A percentile compares a stretch with the other conserved stretches of the same genome.
These are phyloP conservation scores for Drosophila bipectinata DNA, from an alignment of 1,140 invertebrate species.

Conservation along the genomic window DNA sequence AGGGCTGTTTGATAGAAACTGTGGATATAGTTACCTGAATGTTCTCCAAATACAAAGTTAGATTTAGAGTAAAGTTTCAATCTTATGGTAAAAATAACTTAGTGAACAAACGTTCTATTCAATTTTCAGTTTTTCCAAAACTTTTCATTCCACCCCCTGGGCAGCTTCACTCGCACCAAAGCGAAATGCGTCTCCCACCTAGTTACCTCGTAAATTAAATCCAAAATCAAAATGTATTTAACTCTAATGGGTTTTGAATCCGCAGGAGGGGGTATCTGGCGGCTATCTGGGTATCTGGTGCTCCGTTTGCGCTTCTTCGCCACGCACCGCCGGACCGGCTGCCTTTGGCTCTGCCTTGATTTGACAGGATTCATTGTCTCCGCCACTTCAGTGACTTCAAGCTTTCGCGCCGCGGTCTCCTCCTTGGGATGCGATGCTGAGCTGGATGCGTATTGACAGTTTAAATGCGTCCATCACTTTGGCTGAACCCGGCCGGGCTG, in stretches of 20 bases:
- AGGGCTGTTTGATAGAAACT: constrained; percentile 33
- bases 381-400: constrained; percentile 73
- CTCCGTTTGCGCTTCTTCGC: constrained; percentile 29
- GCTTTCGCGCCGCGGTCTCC: constrained; percentile 49
- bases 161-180: not conserved
- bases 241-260: constrained; percentile 73
- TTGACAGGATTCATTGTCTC: constrained; percentile 81
- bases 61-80: too few relatives aligned
- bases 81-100: too few relatives aligned
- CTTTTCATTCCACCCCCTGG: constrained; percentile 33
- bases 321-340: constrained; percentile 28
- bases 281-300: constrained; percentile 7
- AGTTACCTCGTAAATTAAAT: constrained; percentile 73
- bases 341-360: constrained; percentile 55
- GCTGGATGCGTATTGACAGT: constrained; percentile 80
- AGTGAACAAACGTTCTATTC: too few relatives aligned
- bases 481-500: constrained; percentile 24
- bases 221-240: constrained; percentile 74
- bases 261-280: constrained; percentile 26
- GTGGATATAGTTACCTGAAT: not conserved
- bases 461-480: constrained; percentile 83
- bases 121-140: not conserved
- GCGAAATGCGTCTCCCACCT: constrained; percentile 36
- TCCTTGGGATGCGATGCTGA: constrained; percentile 33
- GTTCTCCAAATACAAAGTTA: too few relatives aligned